Conservation (phyloP, 2,888 invertebrate species). For the Tetragnatha montana region DNA sequence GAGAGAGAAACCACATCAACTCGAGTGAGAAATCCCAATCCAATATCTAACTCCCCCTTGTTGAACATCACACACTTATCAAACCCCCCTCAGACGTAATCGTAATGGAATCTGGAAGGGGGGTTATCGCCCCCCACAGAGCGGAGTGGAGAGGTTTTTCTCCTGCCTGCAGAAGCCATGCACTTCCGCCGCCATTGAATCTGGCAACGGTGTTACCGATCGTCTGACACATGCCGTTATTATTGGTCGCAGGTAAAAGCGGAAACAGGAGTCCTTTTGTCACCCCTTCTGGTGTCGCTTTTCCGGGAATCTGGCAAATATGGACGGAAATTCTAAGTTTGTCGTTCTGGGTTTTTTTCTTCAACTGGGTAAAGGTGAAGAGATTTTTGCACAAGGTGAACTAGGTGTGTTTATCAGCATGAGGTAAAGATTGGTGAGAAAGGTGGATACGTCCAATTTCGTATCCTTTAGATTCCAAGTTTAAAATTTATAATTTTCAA, state of each 20-base stretch:
- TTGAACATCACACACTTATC: not conserved
- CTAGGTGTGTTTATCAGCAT: too few species aligned
- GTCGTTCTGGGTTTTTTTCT: not conserved
- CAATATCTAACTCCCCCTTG: not conserved
- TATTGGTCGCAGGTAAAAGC: conserved; percentile 3
- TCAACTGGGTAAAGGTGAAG: not conserved
- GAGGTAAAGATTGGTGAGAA: too few species aligned
- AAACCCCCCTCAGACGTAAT: not conserved
- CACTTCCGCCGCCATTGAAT: not conserved
- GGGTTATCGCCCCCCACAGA: not conserved
- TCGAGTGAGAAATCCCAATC: not conserved
- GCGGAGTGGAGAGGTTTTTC: not conserved
- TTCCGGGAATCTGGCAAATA: too few species aligned
- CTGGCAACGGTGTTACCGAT: conserved; percentile 6
- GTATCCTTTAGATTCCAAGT: too few species aligned
- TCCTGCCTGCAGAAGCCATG: not conserved
- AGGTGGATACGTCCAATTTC: too few species aligned
- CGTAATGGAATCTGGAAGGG: not conserved
- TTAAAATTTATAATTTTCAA: too few species aligned
- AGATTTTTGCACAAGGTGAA: not conserved
- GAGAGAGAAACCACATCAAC: not conserved
- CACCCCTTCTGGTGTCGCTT: not conserved
- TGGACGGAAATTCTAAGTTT: too few species aligned
- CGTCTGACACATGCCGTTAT: not conserved
- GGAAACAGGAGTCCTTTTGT: not conserved